phyloP scores from a whole-genome alignment of 2,113 vertebrate species.

The Solenodon paradoxus region DNA sequence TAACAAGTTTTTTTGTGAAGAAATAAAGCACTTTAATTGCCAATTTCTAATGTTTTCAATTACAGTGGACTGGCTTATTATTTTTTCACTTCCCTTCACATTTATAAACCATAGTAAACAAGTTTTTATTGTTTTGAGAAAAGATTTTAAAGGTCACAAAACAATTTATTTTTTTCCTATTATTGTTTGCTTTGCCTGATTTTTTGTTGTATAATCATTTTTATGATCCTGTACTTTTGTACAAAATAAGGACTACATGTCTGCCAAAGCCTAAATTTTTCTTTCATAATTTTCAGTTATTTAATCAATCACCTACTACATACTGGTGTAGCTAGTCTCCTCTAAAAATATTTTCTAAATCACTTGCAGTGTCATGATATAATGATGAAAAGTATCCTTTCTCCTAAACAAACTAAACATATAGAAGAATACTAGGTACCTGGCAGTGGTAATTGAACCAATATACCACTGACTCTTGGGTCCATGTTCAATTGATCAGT shows the following conservation, averaged over 20 bases:
- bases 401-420: background rate
- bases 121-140: background rate
- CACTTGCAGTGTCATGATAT: background rate
- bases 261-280: background rate
- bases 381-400: background rate
- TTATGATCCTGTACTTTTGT: background rate
- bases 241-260: background rate
- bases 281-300: background rate
- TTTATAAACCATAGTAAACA: background rate
- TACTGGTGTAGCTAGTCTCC: background rate
- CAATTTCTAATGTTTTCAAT: background rate
- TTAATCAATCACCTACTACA: background rate
- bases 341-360: background rate
- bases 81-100: background rate
- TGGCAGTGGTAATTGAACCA: constrained; percentile 93
- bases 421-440: constrained; percentile 71
- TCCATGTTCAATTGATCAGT: constrained; percentile 90
- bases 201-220: background rate
- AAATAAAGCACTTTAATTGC: background rate
- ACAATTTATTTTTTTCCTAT: background rate
- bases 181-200: background rate
- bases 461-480: constrained; percentile 89
- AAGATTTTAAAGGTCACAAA: background rate
- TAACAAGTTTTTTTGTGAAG: background rate
- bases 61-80: background rate